Base-by-base conservation (phyloP, 2,888 invertebrate genomes). In the Harpalus rubripes region DNA sequence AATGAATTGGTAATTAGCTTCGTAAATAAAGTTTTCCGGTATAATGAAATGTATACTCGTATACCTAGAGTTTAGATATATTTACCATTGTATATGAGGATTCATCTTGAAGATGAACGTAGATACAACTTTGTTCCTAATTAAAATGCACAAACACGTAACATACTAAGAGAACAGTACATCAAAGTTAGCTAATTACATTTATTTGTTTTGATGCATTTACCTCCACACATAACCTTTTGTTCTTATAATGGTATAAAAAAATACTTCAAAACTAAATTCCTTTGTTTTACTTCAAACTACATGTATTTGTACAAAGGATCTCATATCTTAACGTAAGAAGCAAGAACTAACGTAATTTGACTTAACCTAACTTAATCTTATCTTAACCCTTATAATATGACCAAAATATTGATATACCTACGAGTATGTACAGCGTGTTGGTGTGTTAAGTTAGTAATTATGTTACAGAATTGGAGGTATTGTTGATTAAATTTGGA, bases 141-240 rank as follows among this genome's bases (percentile, higher is more conserved):
- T 68, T 68, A 68, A 26, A 68, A 68, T 68, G 68, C 68, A 39
- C 32, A 15, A 68, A 39, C 68, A 68, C 68, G 68, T 68, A 68
- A 32, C 63, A 63, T 63, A 26, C 68, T 15, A 68, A 68, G 68
- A 68, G 68, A 68, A 68, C 68, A 68, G 41, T 68, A n/a, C 68
- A 68, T 68, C 68, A 68, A 68, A 68, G 63, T 68, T 68, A 32
- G 68, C 15, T 68, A 68, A 68, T 68, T 68, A 68, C 15, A 68
- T 39, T 39, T 59, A 16, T 3, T 26, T 18, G 26, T 63, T n/a
- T 32, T 68, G 15, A 41, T 68, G 15, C 39, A 68, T 39, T 68
- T 68, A 39, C 68, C 68, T 39, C 39, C 15, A 15, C 39, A 68
- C 5, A 59, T 16, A 15, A 16, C 15, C 59, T 16, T 16, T 59